Base-by-base conservation (phyloP, 2,888 invertebrate species). In the Tenthredo mesomela region DNA sequence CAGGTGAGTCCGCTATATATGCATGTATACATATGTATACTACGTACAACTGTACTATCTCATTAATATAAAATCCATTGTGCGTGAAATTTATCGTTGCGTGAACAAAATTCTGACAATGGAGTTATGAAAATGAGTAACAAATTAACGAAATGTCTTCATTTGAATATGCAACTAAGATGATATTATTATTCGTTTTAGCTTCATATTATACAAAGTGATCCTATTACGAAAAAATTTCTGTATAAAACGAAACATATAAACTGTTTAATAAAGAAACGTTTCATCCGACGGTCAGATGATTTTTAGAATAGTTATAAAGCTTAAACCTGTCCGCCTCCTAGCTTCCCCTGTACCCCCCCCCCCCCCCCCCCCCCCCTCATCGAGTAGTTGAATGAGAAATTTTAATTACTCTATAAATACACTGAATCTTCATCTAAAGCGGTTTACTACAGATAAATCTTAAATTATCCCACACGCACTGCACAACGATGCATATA, bases 361-460 rank as follows among this genome's bases (percentile, higher is more conserved):
- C n/a, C n/a, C n/a, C n/a, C n/a, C n/a, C n/a, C n/a, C n/a, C n/a
- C n/a, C n/a, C n/a, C n/a, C n/a, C n/a, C 29, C 29, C 29, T 33
- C 50, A 77, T 77, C 77, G 54, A 77, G 50, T 50, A 77, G 77
- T 73, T 40, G 3, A 29, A 77, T 77, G 77, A n/a, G 77, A 77
- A 54, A 77, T 77, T 77, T 77, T 77, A 77, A 77, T 77, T 77
- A 77, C 54, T 77, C 33, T 77, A 54, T 77, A 77, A 54, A 54
- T 77, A 77, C 54, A 25, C 77, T 47, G 77, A 54, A 77, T 77
- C 77, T 77, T 77, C 77, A 77, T 77, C 25, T 77, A 54, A 77
- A 77, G 54, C 77, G 77, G 77, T 77, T 77, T 77, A 77, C 33
- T 25, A 47, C 77, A 54, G 29, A 77, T 77, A 77, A 77, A 77